These are phyloP conservation scores for Diabrotica undecimpunctata DNA, from an alignment of 1,140 invertebrate species.

Conservation along the genomic window DNA sequence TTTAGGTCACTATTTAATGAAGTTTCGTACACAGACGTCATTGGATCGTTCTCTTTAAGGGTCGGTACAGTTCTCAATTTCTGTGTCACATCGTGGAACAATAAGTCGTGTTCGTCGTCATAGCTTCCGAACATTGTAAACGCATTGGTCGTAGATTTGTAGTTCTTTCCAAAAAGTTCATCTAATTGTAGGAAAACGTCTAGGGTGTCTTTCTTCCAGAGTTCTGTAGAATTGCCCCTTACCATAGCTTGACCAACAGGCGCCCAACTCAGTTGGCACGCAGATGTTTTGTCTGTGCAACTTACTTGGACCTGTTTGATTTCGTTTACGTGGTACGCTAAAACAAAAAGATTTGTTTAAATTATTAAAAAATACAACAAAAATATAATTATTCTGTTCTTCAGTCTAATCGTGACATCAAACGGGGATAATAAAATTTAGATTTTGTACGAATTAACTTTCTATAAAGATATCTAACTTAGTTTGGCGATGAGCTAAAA, in stretches of 20 bases:
- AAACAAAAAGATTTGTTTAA: no score
- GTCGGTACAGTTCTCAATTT: constrained; percentile 45
- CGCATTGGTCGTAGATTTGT: constrained; percentile 55
- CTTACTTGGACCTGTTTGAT: no score
- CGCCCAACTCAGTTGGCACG: constrained; percentile 68
- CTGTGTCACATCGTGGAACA: constrained; percentile 67
- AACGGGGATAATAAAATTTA: no score
- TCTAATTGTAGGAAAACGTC: constrained; percentile 64
- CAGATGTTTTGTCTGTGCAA: no score
- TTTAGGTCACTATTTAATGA: constrained; percentile 11
- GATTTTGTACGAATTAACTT: no score
- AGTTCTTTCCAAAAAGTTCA: constrained; percentile 61
- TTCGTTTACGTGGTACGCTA: no score
- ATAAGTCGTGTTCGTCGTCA: constrained; percentile 56
- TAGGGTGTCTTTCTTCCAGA: constrained; percentile 60
- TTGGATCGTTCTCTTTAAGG: constrained; percentile 35
- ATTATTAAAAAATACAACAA: no score
- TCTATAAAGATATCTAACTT: no score
- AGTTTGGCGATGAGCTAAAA: no score
- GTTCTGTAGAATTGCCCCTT: constrained; percentile 50
- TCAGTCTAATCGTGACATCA: no score
- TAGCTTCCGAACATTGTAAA: constrained; percentile 66
- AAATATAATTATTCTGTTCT: no score
- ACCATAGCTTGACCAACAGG: constrained; percentile 62
- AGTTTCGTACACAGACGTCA: constrained; percentile 26